Percentiles rank a stretch among this genome's conserved stretches.
These are phyloP conservation scores for Drosophila aldrichi DNA, from an alignment of 2,888 invertebrate genomes.

Conservation along the genomic window DNA sequence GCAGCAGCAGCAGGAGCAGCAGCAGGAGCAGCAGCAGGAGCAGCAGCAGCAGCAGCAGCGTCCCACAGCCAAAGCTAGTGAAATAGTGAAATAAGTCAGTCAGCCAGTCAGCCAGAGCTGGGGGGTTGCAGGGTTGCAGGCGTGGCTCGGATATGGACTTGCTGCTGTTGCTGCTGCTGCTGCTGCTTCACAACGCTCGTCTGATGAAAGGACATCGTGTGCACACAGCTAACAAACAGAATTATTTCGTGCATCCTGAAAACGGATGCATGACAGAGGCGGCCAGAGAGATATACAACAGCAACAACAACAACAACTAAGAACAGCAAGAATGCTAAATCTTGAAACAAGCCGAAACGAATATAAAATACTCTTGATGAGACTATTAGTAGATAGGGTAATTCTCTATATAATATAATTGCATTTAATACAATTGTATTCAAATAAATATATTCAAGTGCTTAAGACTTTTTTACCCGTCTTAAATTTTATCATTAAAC, in stretches of 20 bases:
- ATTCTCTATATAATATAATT: no score
- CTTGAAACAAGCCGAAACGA: constrained; percentile 1
- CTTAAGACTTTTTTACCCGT: no score
- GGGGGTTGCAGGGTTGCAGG: no score
- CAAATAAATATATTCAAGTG: no score
- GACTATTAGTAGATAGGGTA: neutral
- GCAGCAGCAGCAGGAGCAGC: constrained; percentile 5
- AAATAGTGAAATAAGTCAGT: constrained; percentile 68
- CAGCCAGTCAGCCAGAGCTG: constrained; percentile 52
- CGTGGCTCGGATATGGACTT: constrained; percentile 33
- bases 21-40: constrained; percentile 4
- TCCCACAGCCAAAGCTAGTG: constrained; percentile 32
- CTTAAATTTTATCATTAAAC: no score
- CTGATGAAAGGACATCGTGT: constrained; percentile 65
- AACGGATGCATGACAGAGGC: constrained; percentile 74
- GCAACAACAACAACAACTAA: constrained; percentile 13
- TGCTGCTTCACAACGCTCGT: constrained; percentile 15
- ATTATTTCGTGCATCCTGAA: constrained; percentile 80
- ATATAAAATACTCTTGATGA: constrained; percentile 8
- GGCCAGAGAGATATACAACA: constrained; percentile 30
- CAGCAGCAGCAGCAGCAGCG: constrained; percentile 12
- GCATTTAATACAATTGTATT: no score
- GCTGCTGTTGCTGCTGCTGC: constrained; percentile 30
- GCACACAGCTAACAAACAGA: constrained; percentile 70
- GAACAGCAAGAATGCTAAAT: constrained; percentile 6